Base-by-base conservation (phyloP, 2,888 invertebrate genomes). In the Lasius fuliginosus region DNA sequence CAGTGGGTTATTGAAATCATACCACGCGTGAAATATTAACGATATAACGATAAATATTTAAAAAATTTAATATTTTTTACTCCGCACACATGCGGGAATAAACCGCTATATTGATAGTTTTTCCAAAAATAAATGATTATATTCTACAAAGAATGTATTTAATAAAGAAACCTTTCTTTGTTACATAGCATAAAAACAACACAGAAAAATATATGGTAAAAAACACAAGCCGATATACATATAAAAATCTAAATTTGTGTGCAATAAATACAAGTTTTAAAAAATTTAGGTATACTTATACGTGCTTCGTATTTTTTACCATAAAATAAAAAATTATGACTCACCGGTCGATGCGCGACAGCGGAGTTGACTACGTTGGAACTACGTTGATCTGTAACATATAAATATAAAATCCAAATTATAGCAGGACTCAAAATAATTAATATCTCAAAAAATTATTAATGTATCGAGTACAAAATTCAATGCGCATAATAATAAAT, bases 41-140 rank as follows among this genome's bases (percentile, higher is more conserved):
- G n/a, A n/a, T n/a, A n/a, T n/a, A n/a, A n/a, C n/a, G 40, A 40
- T 60, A 62, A 62, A 75, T 62, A 75, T 75, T 60, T 0, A 40
- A 60, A 40, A 42, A 64, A 64, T 64, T 64, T 62, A 62, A 64
- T 33, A 46, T 23, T 23, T 23, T 64, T 3, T 64, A n/a, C 15
- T 15, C 15, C 42, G 8, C n/a, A 33, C n/a, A 46, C 30, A 30
- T 15, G 36, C 64, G 9, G 3, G 42, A 27, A 46, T 46, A 30
- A 46, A 62, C 30, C 46, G 15, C 5, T 46, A 46, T 46, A 46
- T 46, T 18, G 18, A 46, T 18, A 46, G 1, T 18, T 46, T 46
- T 5, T 1, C 15, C 4, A 18, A 46, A 46, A 46, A 5, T 46
- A 46, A 18, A 30, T 12, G 15, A 62, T 18, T 23, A 23, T 58